Conservation (phyloP, 2,888 invertebrate genomes). For the Sympetrum striolatum region DNA sequence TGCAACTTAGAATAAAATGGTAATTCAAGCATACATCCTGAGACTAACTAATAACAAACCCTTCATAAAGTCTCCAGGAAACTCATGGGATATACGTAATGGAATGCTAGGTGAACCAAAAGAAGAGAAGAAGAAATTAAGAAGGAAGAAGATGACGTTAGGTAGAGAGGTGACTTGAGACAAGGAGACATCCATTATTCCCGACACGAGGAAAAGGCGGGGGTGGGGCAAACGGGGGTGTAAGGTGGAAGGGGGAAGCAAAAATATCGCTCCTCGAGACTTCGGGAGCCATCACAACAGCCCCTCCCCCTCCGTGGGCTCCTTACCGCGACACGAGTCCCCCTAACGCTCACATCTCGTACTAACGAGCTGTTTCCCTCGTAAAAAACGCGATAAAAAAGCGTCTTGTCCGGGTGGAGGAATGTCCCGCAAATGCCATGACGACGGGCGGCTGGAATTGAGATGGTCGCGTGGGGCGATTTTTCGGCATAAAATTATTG, state of each 20-base stretch:
- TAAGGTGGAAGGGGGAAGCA: neutral
- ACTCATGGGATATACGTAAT: neutral
- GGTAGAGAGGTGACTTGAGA: neutral
- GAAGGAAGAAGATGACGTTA: neutral
- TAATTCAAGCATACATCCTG: too few relatives aligned
- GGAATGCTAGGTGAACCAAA: neutral
- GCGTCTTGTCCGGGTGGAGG: neutral
- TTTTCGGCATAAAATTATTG: neutral
- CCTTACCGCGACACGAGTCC: neutral
- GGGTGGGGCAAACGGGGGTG: neutral
- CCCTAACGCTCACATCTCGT: neutral
- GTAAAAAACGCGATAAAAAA: neutral
- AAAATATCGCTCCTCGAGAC: neutral
- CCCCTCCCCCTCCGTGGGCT: neutral
- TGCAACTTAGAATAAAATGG: too few relatives aligned
- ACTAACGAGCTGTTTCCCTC: neutral
- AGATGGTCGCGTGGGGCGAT: neutral
- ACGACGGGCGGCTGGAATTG: neutral
- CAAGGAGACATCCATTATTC: neutral
- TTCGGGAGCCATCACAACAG: constrained; percentile 12
- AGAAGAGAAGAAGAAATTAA: neutral
- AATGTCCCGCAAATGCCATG: neutral
- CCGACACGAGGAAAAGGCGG: neutral
- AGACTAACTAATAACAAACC: too few relatives aligned
- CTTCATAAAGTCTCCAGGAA: neutral